Percentiles rank a stretch among this genome's conserved stretches.
phyloP scores from a whole-genome alignment of 1,140 invertebrate species.

The Heliothis subflexa region DNA sequence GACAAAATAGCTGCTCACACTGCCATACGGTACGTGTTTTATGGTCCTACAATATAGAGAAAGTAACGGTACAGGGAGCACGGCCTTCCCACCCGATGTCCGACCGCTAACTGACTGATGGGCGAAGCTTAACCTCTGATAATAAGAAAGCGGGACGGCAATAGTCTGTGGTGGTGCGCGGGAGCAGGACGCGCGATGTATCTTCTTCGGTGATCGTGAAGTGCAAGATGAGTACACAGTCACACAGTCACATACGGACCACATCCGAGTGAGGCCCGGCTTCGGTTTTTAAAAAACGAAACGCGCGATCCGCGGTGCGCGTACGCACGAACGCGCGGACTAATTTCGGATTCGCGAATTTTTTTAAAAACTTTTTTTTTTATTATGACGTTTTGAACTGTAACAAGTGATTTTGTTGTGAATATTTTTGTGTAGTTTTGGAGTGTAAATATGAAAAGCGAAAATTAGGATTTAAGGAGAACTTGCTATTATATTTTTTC shows the following conservation, averaged over 20 bases:
- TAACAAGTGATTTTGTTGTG: constrained; percentile 43
- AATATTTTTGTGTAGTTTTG: constrained; percentile 52
- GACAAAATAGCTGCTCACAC: constrained; percentile 67
- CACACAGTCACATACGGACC: constrained; percentile 84
- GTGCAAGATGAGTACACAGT: constrained; percentile 84
- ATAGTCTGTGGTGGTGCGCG: constrained; percentile 55
- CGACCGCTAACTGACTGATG: constrained; percentile 83
- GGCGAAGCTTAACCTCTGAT: constrained; percentile 82
- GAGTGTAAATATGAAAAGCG: constrained; percentile 62
- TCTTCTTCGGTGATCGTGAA: constrained; percentile 85
- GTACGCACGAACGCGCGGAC: constrained; percentile 74
- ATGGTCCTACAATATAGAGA: constrained; percentile 74
- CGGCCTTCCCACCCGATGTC: constrained; percentile 80
- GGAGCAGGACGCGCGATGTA: constrained; percentile 71
- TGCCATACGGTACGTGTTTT: constrained; percentile 76
- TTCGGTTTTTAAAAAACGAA: constrained; percentile 75
- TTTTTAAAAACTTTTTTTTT: constrained; percentile 51
- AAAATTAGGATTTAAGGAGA: constrained; percentile 58
- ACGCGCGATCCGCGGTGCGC: constrained; percentile 74
- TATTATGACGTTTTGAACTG: constrained; percentile 46
- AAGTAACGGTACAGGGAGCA: constrained; percentile 76
- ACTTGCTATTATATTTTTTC: constrained; percentile 48
- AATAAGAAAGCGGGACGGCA: constrained; percentile 77
- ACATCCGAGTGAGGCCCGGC: constrained; percentile 80
- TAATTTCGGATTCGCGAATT: constrained; percentile 70